A percentile compares a stretch with the other conserved stretches of the same genome.
These are phyloP conservation scores for Callocephalon fimbriatum DNA, from an alignment of 2,113 vertebrate genomes.

Conservation along the genomic window DNA sequence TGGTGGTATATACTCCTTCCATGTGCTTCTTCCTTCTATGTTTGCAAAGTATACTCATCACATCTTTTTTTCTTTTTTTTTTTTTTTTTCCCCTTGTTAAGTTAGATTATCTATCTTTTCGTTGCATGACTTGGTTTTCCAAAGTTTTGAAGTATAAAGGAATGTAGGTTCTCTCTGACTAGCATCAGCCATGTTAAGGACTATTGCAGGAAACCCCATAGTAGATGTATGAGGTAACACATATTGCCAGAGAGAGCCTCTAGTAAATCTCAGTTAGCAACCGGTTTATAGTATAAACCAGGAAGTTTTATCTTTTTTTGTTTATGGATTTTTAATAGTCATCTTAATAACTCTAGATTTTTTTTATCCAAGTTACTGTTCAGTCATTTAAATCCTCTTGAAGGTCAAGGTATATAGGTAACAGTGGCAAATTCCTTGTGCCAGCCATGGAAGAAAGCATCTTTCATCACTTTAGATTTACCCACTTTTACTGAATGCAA, in stretches of 20 bases:
- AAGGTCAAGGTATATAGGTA: neutral
- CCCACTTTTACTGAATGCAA: neutral
- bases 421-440: neutral
- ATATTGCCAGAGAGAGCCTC: neutral
- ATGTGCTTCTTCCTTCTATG: neutral
- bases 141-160: neutral
- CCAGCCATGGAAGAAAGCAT: neutral
- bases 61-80: neutral
- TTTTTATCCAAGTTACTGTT: conserved; percentile 15
- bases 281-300: neutral
- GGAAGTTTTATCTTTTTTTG: neutral
- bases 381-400: conserved; percentile 8
- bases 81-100: neutral
- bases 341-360: neutral
- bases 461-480: neutral
- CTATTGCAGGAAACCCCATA: neutral
- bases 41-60: neutral
- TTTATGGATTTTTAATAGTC: conserved; percentile 2
- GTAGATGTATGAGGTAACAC: neutral
- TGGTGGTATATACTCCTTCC: neutral
- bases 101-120: neutral
- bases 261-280: neutral
- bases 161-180: neutral
- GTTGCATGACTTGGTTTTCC: neutral
- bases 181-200: neutral